Evolutionary conservation across 35 echinoderm and acorn worm species (phyloP).

Genomic region (Ophioderma brevispina): DNA sequence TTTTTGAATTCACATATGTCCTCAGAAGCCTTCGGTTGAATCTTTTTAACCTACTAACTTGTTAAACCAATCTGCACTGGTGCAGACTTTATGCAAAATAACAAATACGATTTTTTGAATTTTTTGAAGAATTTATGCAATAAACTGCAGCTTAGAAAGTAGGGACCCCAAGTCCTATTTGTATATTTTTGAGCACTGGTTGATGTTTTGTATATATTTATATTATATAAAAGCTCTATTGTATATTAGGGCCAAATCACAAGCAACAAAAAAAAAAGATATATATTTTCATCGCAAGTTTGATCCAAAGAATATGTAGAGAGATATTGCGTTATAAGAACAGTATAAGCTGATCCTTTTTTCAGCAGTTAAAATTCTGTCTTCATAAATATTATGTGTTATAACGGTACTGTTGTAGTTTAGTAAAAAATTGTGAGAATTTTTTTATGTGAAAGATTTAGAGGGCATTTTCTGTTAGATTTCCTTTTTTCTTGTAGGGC

Average conservation of each 20-base stretch:
- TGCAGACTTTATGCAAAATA: no score
- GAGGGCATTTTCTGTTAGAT: no score
- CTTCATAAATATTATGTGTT: not conserved
- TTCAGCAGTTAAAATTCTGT: not conserved
- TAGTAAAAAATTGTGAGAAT: not conserved
- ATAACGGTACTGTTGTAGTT: not conserved
- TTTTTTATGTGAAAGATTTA: not conserved
- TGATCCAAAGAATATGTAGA: conserved; percentile 1
- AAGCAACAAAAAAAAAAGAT: not conserved
- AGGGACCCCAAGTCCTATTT: not conserved
- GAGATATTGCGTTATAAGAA: not conserved
- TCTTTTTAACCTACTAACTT: no score
- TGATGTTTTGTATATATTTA: conserved; percentile 8
- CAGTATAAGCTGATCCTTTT: not conserved
- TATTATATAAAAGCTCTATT: not conserved
- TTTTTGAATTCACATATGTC: no score
- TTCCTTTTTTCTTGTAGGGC: not conserved
- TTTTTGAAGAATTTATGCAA: no score
- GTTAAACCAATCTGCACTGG: no score
- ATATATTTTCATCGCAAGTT: not conserved
- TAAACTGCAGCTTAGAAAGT: not conserved
- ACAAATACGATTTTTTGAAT: no score
- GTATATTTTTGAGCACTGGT: not conserved
- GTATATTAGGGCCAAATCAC: not conserved
- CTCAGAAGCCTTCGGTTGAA: no score